Base-by-base conservation (phyloP, 2,797 vertebrate species). In the Sebastes hopkinsi region DNA sequence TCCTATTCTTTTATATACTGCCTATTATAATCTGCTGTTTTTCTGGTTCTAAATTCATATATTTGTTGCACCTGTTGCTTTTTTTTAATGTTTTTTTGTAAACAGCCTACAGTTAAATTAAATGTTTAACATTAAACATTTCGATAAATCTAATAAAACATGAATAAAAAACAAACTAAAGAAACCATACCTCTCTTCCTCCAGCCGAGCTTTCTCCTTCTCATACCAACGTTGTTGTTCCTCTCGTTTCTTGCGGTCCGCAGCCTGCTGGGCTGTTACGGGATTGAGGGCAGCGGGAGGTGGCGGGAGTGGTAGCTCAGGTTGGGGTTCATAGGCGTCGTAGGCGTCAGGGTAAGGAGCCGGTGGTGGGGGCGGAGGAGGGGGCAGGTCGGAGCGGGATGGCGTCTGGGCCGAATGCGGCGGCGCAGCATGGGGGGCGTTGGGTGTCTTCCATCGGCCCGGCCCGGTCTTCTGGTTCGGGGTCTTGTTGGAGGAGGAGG, bases 161-260 rank as follows among this genome's bases (percentile, higher is more conserved):
- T 6, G 0, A 27, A 6, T 25, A 27, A 56, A 23, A 29, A 8
- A 34, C 20, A 42, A 20, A 14, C 1, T 3, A 52, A 22, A 16
- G 0, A 2, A 32, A 9, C 1, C 82, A 5, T 56, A 95, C 94
- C 94, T 95, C 85, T 99, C 99, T 80, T 99, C 99, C 80, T 99
- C 99, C 69, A 99, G 95, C 5, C 98, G 96, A 0, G 99, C 99
- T 42, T 99, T 99, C 91, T 99, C 99, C 86, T 99, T 99, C 89
- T 99, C 99, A 86, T 99, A 99, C 99, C 99, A 99, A 76, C 98
- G 95, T 89, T 99, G 99, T 89, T 99, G 98, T 87, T 99, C 99
- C 86, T 99, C 98, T 0, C 99, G 93, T 70, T 99, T 99, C 89
- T 96, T 98, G 54, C 97, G 96, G 88, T 99, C 99, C 0, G 97